Evolutionary conservation across 2,113 vertebrate species (phyloP), one percentile per base, ranked within the genome.

Genomic region (Argyrosomus japonicus): DNA sequence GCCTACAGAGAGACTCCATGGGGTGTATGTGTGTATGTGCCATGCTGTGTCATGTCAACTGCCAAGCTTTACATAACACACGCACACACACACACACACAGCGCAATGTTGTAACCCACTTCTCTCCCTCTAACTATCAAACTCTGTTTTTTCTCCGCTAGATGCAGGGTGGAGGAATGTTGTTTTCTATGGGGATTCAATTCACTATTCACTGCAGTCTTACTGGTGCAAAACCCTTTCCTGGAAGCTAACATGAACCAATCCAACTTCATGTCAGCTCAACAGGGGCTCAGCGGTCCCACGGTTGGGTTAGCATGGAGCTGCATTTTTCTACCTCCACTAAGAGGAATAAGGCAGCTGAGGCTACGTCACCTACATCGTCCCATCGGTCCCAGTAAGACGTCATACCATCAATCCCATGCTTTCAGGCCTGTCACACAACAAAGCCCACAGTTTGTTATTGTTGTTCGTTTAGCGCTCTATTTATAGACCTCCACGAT

Each of bases 401-500:
- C 78, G 32, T 90, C 87, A 91, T 6, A 68, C 67, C 67, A 67
- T 76, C 84, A 82, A 81, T 84, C 77, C 79, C 64, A 67, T 56
- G 75, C 84, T 85, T 86, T 87, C 68, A 85, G 51, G 81, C 67
- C 82, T 45, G 77, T 77, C 87, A 54, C 85, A 70, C 43, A 68
- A 87, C 84, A 91, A 87, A 90, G 85, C 81, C 83, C 62, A 15
- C 70, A 57, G 85, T 81, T 86, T 89, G 79, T 87, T 90, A 84
- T 88, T 89, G 88, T 82, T 88, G 81, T 91, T 93, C 92, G 87
- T 89, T 93, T 87, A 79, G 51, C 6, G 15, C 58, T 77, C 91
- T 93, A 94, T 93, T 94, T 91, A 90, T 93, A 93, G 90, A 89
- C 80, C 74, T 77, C 58, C 69, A 61, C n/a, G 13, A 60, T 80